Conservation (phyloP, 1,140 invertebrate genomes). For the Euwallacea fornicatus region DNA sequence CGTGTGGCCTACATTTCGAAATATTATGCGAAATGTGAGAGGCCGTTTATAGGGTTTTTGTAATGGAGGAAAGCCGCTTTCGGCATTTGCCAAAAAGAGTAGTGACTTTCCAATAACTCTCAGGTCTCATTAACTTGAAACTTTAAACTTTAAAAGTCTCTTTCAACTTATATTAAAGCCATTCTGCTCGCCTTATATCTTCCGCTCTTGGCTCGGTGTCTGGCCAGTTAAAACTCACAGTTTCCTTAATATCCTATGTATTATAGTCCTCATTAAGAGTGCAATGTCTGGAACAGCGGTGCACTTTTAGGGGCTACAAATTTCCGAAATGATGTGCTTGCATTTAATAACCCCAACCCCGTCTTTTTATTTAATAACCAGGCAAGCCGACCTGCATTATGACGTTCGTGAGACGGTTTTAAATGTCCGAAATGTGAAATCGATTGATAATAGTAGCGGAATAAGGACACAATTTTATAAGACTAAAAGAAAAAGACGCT, state of each 20-base stretch:
- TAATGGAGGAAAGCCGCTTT: no score
- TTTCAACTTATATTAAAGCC: not conserved
- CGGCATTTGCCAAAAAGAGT: no score
- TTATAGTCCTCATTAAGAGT: constrained; percentile 37
- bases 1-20: constrained; percentile 29
- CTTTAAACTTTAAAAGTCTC: no score
- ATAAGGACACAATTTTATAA: no score
- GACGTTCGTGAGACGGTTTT: constrained; percentile 16
- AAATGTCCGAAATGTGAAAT: not conserved
- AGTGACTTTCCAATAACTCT: no score
- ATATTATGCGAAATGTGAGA: constrained; percentile 11
- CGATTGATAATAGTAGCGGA: no score
- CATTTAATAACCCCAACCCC: constrained; percentile 43
- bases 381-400: constrained; percentile 19
- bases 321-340: constrained; percentile 45
- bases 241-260: not conserved
- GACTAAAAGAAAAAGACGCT: no score
- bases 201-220: not conserved
- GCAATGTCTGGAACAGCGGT: constrained; percentile 37
- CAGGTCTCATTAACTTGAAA: no score
- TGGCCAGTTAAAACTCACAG: constrained; percentile 5
- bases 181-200: not conserved
- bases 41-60: not conserved
- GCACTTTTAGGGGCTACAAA: constrained; percentile 42
- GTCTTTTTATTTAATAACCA: constrained; percentile 44